These are phyloP conservation scores for Halcyon smyrnensis DNA, from an alignment of 2,797 vertebrate genomes.

Conservation along the genomic window DNA sequence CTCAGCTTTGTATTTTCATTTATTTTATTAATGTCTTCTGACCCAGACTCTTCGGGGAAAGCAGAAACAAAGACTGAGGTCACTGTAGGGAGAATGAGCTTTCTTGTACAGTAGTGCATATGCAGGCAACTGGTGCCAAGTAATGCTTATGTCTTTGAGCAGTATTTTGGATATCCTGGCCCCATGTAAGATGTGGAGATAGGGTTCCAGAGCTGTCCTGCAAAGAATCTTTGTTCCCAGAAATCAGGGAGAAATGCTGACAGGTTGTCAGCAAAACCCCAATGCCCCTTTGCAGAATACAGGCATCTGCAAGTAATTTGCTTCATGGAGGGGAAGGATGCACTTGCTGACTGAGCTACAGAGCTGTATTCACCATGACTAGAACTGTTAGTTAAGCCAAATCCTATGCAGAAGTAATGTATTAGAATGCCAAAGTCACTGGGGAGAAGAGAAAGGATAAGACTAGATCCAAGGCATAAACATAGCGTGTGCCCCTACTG, in stretches of 20 bases:
- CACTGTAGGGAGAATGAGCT: background rate
- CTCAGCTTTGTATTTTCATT: background rate
- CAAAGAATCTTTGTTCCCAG: background rate
- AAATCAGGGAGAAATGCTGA: background rate
- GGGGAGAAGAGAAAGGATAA: background rate
- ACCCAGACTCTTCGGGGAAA: background rate
- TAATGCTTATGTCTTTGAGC: background rate
- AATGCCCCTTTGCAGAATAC: background rate
- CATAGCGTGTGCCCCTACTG: background rate
- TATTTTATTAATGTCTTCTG: background rate
- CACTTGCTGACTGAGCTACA: background rate
- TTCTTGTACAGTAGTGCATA: accelerated
- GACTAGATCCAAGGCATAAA: background rate
- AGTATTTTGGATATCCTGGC: background rate
- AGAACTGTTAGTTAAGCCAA: background rate
- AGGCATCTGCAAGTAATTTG: background rate
- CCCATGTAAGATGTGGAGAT: background rate
- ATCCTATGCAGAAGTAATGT: background rate
- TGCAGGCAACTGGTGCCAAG: background rate
- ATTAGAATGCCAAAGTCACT: background rate
- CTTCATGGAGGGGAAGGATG: background rate
- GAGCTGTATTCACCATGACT: background rate
- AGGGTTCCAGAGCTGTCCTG: background rate
- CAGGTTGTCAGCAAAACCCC: background rate
- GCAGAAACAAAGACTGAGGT: background rate